phyloP scores from a whole-genome alignment of 2,797 vertebrate species.

The Artibeus jamaicensis region DNA sequence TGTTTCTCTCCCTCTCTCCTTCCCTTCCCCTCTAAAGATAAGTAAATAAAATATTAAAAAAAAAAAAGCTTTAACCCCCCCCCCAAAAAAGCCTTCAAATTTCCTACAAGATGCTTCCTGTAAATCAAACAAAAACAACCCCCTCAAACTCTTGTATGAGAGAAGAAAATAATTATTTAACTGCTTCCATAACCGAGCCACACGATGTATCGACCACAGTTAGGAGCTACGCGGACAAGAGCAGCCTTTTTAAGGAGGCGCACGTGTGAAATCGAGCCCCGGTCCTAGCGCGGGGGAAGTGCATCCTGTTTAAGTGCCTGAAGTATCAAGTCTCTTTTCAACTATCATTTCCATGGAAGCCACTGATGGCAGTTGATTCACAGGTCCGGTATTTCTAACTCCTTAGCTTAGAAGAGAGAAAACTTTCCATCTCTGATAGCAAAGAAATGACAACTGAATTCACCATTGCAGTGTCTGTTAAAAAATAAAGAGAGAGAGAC shows the following conservation, averaged over 20 bases:
- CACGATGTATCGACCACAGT: background rate
- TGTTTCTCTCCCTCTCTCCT: too few species aligned
- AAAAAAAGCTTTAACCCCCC: too few species aligned
- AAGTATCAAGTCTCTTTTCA: background rate
- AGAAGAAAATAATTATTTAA: background rate
- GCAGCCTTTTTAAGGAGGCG: background rate
- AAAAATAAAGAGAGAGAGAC: constrained; percentile 72
- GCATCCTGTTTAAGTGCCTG: background rate
- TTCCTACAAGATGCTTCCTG: constrained; percentile 6
- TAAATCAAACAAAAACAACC: background rate
- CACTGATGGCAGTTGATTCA: background rate
- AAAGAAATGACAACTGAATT: constrained; percentile 32
- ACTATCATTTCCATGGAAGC: background rate
- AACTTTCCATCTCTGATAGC: background rate
- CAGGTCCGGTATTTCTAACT: background rate
- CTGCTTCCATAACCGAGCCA: background rate
- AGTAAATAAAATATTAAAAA: too few species aligned
- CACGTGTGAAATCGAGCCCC: background rate
- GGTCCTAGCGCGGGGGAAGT: background rate
- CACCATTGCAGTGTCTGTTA: background rate
- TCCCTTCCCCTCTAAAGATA: too few species aligned
- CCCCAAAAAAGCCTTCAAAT: background rate
- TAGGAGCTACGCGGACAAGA: background rate
- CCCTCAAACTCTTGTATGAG: background rate
- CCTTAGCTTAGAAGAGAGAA: background rate